These are phyloP conservation scores for Danio jaintianensis DNA, from an alignment of 2,797 vertebrate species.

Conservation along the genomic window DNA sequence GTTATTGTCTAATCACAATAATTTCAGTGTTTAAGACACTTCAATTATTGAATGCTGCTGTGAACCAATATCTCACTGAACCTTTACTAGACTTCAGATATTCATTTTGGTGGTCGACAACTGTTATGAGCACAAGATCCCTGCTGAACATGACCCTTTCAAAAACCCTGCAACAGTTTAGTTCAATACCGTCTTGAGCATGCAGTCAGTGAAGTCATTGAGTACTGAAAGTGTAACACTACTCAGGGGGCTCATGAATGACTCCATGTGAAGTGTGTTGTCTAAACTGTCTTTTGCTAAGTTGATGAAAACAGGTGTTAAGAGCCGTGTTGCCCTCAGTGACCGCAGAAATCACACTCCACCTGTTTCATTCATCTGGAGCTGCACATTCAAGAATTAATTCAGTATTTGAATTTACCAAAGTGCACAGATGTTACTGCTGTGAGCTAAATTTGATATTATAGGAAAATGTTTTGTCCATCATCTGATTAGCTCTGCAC, in stretches of 20 bases:
- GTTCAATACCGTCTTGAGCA: background rate
- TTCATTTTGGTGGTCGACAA: too few relatives aligned
- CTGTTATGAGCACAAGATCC: conserved; percentile 39
- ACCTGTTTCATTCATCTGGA: background rate
- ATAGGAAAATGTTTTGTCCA: conserved; percentile 13
- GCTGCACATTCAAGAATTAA: background rate
- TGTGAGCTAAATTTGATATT: conserved; percentile 32
- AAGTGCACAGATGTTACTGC: background rate
- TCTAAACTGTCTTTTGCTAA: conserved; percentile 51
- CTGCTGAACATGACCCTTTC: conserved; percentile 43
- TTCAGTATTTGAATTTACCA: background rate
- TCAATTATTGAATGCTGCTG: too few relatives aligned
- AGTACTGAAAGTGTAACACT: conserved; percentile 31
- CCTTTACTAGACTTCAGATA: too few relatives aligned
- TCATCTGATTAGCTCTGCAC: conserved; percentile 33
- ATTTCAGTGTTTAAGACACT: too few relatives aligned
- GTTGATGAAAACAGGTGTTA: conserved; percentile 57
- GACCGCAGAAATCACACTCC: conserved; percentile 7
- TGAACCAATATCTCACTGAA: too few relatives aligned
- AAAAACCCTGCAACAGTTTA: background rate
- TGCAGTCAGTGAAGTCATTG: conserved; percentile 20
- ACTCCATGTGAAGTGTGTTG: conserved; percentile 46
- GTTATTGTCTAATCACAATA: too few relatives aligned
- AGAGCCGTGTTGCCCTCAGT: conserved; percentile 29
- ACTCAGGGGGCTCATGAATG: conserved; percentile 60